Conservation (phyloP, 1,140 invertebrate species). For the Panonychus citri region DNA sequence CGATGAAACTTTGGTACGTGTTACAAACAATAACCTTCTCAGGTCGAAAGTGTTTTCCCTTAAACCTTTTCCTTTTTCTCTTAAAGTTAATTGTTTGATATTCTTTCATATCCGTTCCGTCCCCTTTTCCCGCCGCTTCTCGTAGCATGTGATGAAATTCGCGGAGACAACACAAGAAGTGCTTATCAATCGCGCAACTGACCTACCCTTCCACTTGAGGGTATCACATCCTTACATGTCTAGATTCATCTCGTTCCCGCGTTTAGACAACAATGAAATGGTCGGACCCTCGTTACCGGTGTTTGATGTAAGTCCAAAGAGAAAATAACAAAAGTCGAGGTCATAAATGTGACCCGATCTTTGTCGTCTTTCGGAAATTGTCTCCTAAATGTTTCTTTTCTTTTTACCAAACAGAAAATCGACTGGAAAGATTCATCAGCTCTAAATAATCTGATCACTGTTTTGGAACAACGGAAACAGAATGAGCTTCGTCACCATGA, state of each 20-base stretch:
- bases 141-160: constrained; percentile 86
- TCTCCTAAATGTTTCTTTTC: too few species aligned
- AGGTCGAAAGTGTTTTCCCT: too few species aligned
- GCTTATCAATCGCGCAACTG: constrained; percentile 4
- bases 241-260: not conserved
- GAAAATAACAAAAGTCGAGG: not conserved
- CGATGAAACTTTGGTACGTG: constrained; percentile 64
- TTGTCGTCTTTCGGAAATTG: too few species aligned
- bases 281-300: constrained; percentile 38
- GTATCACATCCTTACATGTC: too few species aligned
- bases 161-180: constrained; percentile 74
- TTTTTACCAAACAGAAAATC: not conserved
- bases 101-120: too few species aligned
- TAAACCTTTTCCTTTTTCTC: not conserved
- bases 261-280: constrained; percentile 1
- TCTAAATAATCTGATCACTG: not conserved
- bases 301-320: not conserved
- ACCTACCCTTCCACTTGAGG: not conserved
- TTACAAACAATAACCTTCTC: too few species aligned
- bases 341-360: too few species aligned
- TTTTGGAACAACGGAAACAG: not conserved
- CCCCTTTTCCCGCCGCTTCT: too few species aligned
- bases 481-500: not conserved
- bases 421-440: constrained; percentile 6
- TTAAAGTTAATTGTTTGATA: not conserved